Percentiles rank a stretch among this genome's conserved stretches.
phyloP scores from a whole-genome alignment of 2,888 invertebrate species.

The Cryptocephalus moraei region DNA sequence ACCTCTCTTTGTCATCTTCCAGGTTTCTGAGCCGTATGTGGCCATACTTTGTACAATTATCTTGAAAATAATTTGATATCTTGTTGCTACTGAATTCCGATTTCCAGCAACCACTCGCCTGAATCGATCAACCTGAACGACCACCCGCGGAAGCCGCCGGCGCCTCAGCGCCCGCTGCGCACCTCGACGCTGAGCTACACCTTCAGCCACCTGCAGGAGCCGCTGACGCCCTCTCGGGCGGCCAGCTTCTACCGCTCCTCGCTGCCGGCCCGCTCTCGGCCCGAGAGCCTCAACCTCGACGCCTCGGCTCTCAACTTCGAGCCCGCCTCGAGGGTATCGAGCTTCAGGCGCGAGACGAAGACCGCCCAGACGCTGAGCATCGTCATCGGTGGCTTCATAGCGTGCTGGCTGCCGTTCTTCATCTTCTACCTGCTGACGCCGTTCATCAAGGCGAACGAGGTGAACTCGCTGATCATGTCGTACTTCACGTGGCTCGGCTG shows the following conservation, averaged over 20 bases:
- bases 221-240: slow-evolving; percentile 25
- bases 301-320: slow-evolving; percentile 45
- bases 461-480: slow-evolving; percentile 49
- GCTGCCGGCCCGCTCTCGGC: slow-evolving; percentile 29
- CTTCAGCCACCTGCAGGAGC: slow-evolving; percentile 26
- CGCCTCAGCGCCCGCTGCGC: slow-evolving; percentile 27
- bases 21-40: too few species aligned
- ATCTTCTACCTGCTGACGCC: slow-evolving; percentile 72
- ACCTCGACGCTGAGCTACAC: slow-evolving; percentile 30
- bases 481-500: slow-evolving; percentile 81
- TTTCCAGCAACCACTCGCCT: slow-evolving; percentile 22
- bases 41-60: too few species aligned
- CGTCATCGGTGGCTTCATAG: slow-evolving; percentile 79
- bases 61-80: too few species aligned
- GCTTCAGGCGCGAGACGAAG: slow-evolving; percentile 70
- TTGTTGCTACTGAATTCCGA: not conserved
- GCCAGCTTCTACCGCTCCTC: slow-evolving; percentile 27
- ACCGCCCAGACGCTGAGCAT: slow-evolving; percentile 80
- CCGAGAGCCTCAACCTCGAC: slow-evolving; percentile 45
- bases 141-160: slow-evolving; percentile 18
- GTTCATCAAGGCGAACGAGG: slow-evolving; percentile 56
- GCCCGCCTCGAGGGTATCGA: slow-evolving; percentile 48
- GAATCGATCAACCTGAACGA: slow-evolving; percentile 19
- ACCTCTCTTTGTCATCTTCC: too few species aligned
- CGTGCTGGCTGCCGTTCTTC: slow-evolving; percentile 85